These are phyloP conservation scores for Lithobates sylvaticus DNA, from an alignment of 2,797 vertebrate genomes.

Conservation along the genomic window DNA sequence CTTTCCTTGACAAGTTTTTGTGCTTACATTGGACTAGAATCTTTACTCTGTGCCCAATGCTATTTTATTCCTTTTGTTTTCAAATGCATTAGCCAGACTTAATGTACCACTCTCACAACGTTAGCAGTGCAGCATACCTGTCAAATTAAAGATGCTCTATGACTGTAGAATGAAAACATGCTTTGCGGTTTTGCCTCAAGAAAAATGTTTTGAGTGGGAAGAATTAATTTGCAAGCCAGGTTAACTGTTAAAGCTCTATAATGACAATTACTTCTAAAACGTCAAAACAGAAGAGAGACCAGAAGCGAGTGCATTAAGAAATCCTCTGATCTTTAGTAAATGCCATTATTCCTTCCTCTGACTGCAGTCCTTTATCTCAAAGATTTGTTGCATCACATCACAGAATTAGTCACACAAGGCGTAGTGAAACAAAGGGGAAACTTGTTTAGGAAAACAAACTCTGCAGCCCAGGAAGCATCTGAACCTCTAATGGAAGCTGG, in stretches of 20 bases:
- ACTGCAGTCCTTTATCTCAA: constrained; percentile 2
- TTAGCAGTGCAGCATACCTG: background rate
- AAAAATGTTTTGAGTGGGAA: background rate
- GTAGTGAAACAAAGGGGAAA: background rate
- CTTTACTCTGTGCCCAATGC: too few species aligned
- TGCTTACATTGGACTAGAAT: too few species aligned
- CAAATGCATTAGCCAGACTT: background rate
- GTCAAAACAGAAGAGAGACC: background rate
- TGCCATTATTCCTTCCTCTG: background rate
- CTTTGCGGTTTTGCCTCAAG: background rate
- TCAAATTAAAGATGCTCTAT: background rate
- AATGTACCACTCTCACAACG: background rate
- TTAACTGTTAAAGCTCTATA: background rate
- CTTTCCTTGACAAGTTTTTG: too few species aligned
- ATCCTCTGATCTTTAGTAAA: background rate
- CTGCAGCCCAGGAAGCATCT: background rate
- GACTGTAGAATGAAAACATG: background rate
- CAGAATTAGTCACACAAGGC: constrained; percentile 35
- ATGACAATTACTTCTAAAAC: background rate
- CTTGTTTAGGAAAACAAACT: background rate
- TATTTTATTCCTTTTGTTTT: background rate
- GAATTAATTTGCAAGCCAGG: background rate
- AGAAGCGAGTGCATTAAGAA: background rate
- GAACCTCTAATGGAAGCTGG: background rate
- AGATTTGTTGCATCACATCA: background rate